Conservation (phyloP, 2,888 invertebrate species). For the Limnephilus lunatus region DNA sequence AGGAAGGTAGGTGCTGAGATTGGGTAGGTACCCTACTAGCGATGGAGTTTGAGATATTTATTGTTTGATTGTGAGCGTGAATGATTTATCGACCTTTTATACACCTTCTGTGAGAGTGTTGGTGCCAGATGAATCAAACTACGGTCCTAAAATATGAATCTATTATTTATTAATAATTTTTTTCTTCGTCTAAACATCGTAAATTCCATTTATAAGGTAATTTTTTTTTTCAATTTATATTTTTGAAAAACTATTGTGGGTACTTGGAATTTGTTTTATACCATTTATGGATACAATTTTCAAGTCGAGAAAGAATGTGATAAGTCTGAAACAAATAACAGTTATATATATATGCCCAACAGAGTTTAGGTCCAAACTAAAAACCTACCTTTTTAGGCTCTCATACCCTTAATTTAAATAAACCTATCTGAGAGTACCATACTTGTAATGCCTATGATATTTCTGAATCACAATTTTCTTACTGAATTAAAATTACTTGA, state of each 20-base stretch:
- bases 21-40: conserved; percentile 32
- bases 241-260: background rate
- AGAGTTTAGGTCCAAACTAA: too few species aligned
- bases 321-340: background rate
- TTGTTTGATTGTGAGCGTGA: conserved; percentile 35
- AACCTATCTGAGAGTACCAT: too few species aligned
- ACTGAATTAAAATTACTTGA: too few species aligned
- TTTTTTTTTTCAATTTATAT: too few species aligned
- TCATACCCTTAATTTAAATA: too few species aligned
- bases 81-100: conserved; percentile 48
- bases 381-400: too few species aligned
- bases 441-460: too few species aligned
- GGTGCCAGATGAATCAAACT: conserved; percentile 8
- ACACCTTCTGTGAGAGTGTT: conserved; percentile 5
- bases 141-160: background rate
- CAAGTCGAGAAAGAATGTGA: background rate
- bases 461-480: too few species aligned
- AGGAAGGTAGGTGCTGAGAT: conserved; percentile 57
- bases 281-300: background rate
- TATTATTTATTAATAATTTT: background rate
- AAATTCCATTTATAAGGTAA: too few species aligned
- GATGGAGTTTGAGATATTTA: conserved; percentile 39
- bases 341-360: too few species aligned
- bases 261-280: background rate
- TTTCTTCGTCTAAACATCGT: background rate